Conservation (phyloP, 2,113 vertebrate genomes). For the Falco punctatus region DNA sequence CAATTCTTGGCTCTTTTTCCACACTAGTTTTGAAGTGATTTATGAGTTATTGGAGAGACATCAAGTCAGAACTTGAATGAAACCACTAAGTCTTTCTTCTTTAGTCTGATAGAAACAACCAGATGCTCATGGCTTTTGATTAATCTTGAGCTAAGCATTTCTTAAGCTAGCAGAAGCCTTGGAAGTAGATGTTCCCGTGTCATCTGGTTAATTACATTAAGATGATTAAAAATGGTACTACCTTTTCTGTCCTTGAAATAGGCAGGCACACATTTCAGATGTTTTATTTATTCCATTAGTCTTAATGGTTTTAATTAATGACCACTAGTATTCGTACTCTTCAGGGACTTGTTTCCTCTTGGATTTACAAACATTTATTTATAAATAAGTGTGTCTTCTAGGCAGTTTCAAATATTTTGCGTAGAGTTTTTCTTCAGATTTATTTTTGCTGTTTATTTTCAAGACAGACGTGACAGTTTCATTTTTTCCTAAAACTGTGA, state of each 20-base stretch:
- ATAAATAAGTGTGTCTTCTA: background rate
- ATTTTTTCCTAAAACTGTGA: background rate
- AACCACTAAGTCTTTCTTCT: background rate
- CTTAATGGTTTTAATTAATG: background rate
- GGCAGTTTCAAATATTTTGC: background rate
- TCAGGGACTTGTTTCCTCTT: background rate
- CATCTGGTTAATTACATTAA: background rate
- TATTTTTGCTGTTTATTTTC: slow-evolving; percentile 4
- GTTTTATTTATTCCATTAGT: background rate
- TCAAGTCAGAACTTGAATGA: background rate
- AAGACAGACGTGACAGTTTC: background rate
- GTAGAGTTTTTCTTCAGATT: background rate
- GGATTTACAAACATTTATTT: background rate
- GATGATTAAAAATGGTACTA: slow-evolving; percentile 1
- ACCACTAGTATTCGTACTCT: background rate
- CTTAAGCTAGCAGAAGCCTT: background rate
- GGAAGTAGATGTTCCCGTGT: background rate
- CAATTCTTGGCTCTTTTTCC: background rate
- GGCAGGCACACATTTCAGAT: background rate
- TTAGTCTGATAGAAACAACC: background rate
- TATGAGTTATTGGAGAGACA: background rate
- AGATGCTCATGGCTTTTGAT: background rate
- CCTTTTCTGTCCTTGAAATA: slow-evolving; percentile 4
- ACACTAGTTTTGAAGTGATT: background rate
- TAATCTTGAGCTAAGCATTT: background rate